Base-by-base conservation (phyloP, 2,113 vertebrate species). In the Xenotilapia caudafasciata region DNA sequence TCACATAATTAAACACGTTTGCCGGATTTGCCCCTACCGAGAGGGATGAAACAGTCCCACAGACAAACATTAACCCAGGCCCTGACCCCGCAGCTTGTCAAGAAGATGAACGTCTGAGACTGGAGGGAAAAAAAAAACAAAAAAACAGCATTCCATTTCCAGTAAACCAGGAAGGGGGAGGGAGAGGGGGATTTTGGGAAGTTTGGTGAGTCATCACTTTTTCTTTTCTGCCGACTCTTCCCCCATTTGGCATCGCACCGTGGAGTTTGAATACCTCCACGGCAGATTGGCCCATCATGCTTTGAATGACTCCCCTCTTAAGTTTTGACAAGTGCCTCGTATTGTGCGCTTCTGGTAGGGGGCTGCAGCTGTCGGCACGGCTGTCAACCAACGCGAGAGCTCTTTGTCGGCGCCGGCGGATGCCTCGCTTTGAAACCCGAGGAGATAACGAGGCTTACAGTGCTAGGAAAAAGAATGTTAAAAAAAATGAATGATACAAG, bases 131-230 rank as follows among this genome's bases (percentile, higher is more conserved):
- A 91, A 90, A 91, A 87, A 42, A 60, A 53, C 23, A 77, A 51
- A 90, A 93, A 90, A 88, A 73, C 82, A 89, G 88, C 94, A 96
- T 96, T 96, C 96, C 92, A 82, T 70, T 97, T 97, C 96, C 96
- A 94, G 96, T 96, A 97, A 97, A 91, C 83, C 87, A 90, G 93
- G 94, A 94, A 80, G 86, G 92, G 90, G 93, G 94, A 93, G 84
- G 94, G 94, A 88, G 86, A 88, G 88, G 91, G 93, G 93, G 85
- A 93, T 96, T 96, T 97, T 97, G 96, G 96, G 96, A 96, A 97
- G 89, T 95, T 94, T 90, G 5, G 95, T 97, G 96, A 97, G 89
- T 97, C 96, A 97, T 96, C 95, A 96, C 94, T 96, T 96, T 96
- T 96, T 95, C 93, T 95, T 94, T 94, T 94, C 84, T 90, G 70